Conservation (phyloP, 2,888 invertebrate genomes). For the Nomada flava region DNA sequence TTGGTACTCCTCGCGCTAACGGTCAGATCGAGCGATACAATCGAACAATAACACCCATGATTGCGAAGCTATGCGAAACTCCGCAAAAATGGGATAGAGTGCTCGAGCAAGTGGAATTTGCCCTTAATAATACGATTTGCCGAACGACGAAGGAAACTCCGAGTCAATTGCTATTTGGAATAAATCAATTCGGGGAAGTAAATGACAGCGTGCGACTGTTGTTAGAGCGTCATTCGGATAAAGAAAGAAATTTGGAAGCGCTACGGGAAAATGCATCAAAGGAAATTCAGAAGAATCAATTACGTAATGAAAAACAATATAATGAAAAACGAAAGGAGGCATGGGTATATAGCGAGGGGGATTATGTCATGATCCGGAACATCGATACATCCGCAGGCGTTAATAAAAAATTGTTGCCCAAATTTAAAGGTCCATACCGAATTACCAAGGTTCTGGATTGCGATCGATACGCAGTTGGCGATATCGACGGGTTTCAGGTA, state of each 20-base stretch:
- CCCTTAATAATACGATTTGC: background rate
- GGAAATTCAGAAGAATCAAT: background rate
- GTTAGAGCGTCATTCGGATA: background rate
- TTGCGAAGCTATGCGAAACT: background rate
- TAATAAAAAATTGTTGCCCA: slow-evolving; percentile 4
- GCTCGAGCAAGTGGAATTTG: slow-evolving; percentile 3
- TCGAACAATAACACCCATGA: background rate
- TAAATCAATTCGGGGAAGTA: background rate
- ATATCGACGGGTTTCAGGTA: slow-evolving; percentile 16
- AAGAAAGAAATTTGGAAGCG: background rate
- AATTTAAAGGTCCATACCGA: background rate
- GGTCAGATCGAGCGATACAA: background rate
- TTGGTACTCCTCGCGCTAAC: slow-evolving; percentile 11
- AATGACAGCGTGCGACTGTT: background rate
- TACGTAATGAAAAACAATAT: background rate
- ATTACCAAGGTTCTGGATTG: background rate
- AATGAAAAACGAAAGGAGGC: background rate
- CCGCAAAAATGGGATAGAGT: background rate
- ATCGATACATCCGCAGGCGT: background rate
- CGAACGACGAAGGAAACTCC: background rate
- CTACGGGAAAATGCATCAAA: background rate
- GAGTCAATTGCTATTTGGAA: slow-evolving; percentile 1
- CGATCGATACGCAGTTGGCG: slow-evolving; percentile 9
- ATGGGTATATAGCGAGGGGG: background rate
- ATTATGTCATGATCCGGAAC: background rate